Percentiles rank a stretch among this genome's conserved stretches.
Evolutionary conservation across 2,797 vertebrate species (phyloP).

Genomic region (Eulemur mongoz): DNA sequence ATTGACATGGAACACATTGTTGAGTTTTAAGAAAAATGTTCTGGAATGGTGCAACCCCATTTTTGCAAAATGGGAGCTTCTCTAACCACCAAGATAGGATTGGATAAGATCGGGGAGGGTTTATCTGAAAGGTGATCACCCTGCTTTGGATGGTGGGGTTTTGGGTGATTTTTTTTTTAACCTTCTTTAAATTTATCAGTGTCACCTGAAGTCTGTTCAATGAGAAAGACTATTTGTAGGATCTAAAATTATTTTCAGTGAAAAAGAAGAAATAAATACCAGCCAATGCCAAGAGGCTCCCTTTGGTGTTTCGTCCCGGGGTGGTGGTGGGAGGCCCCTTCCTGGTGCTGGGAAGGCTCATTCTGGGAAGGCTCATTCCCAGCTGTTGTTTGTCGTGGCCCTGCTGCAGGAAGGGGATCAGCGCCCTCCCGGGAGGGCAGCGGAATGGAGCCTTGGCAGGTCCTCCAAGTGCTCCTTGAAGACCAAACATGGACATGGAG

Average conservation of each 20-base stretch:
- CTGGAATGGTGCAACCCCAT: background rate
- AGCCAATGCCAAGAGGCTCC: background rate
- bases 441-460: constrained; percentile 16
- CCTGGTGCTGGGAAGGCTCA: constrained; percentile 29
- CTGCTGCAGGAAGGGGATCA: constrained; percentile 49
- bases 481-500: constrained; percentile 75
- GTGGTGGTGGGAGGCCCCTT: background rate
- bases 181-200: background rate
- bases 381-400: constrained; percentile 77
- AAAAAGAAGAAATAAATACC: background rate
- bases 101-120: background rate
- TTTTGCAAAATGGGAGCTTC: constrained; percentile 17
- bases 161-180: background rate
- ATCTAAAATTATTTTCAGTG: constrained; percentile 20
- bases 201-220: background rate
- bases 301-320: background rate
- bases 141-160: background rate
- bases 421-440: constrained; percentile 65
- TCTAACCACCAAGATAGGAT: background rate
- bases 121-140: background rate
- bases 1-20: background rate
- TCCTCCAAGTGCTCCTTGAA: background rate
- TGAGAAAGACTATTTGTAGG: background rate
- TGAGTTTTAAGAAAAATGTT: background rate
- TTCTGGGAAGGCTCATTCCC: constrained; percentile 76